Base-by-base conservation (phyloP, 2,888 invertebrate species). In the Mongoloraphidia duomilia region DNA sequence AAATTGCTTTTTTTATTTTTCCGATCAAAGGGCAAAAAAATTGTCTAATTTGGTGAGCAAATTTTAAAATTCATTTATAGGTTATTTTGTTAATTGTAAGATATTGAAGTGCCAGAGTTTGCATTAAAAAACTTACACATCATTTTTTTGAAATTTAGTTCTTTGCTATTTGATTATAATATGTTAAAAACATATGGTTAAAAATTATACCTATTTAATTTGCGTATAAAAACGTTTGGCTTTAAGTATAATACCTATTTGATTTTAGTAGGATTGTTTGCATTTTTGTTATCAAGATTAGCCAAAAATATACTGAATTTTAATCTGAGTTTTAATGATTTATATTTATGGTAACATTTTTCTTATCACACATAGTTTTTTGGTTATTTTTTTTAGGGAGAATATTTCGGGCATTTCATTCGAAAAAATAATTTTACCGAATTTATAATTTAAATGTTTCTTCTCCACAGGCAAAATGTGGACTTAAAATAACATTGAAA, bases 1-100 rank as follows among this genome's bases (percentile, higher is more conserved):
- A 56, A 69, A 67, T 54, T 71, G 70, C 58, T 74, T 74, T 55
- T 62, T 68, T 42, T 66, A 67, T 60, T 56, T 73, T 44, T 66
- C 71, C 37, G 58, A 64, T 45, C 53, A 52, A 9, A 60, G 62
- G 58, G 47, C 58, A 13, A 59, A 58, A 45, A 61, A 57, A 55
- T 52, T 63, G 47, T 56, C 58, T 38, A 54, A 58, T 47, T 56
- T 61, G 58, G 63, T 61, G 54, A 54, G 59, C 57, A 35, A 17
- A 38, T 44, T 8, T 10, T 12, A 14, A 10, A 46, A 13, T 8
- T 13, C 9, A 41, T 13, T 14, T 11, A 11, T 17, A 13, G 5
- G 12, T 6, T 12, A 9, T 3, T 17, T 17, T 17, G 4, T 17
- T 17, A 17, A 17, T n/a, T n/a, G n/a, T n/a, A n/a, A n/a, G n/a